Conservation (phyloP, 2,797 vertebrate genomes). For the Nasua narica region DNA sequence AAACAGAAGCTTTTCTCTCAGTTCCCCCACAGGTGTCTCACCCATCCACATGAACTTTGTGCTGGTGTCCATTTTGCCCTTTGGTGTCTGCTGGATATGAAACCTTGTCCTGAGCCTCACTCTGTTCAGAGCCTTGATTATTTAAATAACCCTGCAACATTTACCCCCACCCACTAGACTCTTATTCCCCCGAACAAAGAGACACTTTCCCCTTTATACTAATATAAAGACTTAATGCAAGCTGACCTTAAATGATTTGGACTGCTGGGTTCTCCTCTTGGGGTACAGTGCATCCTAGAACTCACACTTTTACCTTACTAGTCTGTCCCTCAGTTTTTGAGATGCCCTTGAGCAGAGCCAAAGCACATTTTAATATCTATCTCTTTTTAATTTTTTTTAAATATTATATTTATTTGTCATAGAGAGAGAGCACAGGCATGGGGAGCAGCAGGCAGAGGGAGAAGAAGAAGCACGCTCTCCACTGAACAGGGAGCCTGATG, state of each 20-base stretch:
- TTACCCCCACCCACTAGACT: too few relatives aligned
- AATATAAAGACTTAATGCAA: not conserved
- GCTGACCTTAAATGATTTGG: too few relatives aligned
- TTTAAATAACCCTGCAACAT: not conserved
- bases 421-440: too few relatives aligned
- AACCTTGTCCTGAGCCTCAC: not conserved
- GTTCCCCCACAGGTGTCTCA: too few relatives aligned
- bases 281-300: not conserved
- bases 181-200: not conserved
- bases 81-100: not conserved
- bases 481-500: too few relatives aligned
- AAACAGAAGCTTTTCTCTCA: not conserved
- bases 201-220: too few relatives aligned
- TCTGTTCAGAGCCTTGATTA: not conserved
- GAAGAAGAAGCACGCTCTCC: too few relatives aligned
- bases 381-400: not conserved
- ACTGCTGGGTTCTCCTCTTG: not conserved
- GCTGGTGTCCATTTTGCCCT: rapidly evolving
- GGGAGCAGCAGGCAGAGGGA: too few relatives aligned
- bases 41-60: not conserved
- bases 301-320: too few relatives aligned
- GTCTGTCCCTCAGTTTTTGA: not conserved
- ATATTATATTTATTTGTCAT: too few relatives aligned
- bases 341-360: not conserved
- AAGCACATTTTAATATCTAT: not conserved